Base-by-base conservation (phyloP, 1,140 invertebrate species). In the Drosophila rhopaloa region DNA sequence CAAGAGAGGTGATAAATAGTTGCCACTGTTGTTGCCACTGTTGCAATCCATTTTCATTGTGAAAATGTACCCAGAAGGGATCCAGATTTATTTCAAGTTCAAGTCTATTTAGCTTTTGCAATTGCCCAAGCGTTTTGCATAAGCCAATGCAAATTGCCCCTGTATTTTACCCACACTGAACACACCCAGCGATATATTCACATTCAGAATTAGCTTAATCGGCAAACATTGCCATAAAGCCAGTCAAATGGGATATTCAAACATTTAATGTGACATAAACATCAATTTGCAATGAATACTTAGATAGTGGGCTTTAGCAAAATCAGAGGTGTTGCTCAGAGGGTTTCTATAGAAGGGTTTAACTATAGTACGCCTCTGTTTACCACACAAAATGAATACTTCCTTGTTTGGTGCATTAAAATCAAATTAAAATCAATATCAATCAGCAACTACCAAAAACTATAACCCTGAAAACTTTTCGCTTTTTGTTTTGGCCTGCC, bases 91-190 rank as follows among this genome's bases (percentile, higher is more conserved):
- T 44, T 61, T 62, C 63, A 74, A 65, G 47, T 79, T 79, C 65
- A 85, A 82, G 66, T 76, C 60, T 54, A 24, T 38, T 61, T 50
- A n/a, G 43, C 48, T 55, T 70, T 79, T 60, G 76, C 68, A 79
- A 84, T 65, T 65, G 59, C 27, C 50, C 55, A 48, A 53, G 54
- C 14, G 63, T 65, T 80, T 88, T 89, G 85, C 80, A 81, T 81
- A 89, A 84, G 84, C 54, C 44, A 51, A 77, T 77, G 68, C 67
- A 50, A 76, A 71, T 72, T 11, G 14, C 9, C 24, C 35, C 27
- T 29, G 35, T 48, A 46, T 27, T 7, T 35, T 47, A 27, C 67
- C 50, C 63, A 54, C 48, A 44, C 46, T 8, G 32, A 46, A 29
- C 19, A 19, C 58, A 63, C n/a, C 13, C 55, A 7, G n/a, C 46